phyloP scores from a whole-genome alignment of 1,140 invertebrate species.

The Mactra quadrangularis region DNA sequence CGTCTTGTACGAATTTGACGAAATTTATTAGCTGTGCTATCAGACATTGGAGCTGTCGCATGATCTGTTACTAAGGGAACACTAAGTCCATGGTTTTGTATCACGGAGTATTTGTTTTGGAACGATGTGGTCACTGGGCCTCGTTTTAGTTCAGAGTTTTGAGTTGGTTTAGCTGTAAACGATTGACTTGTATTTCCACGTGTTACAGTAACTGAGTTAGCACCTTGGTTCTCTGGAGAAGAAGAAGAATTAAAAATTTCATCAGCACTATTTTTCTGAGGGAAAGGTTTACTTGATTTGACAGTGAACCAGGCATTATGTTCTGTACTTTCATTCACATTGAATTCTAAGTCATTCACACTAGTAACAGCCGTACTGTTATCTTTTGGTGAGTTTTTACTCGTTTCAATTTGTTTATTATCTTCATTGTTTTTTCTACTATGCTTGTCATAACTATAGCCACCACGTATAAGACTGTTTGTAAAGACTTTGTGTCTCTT shows the following conservation, averaged over 20 bases:
- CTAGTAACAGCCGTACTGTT: slow-evolving; percentile 9
- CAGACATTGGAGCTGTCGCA: neutral
- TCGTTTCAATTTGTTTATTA: neutral
- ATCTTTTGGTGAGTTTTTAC: slow-evolving; percentile 20
- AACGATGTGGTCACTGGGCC: neutral
- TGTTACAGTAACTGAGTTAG: neutral
- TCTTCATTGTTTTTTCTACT: slow-evolving; percentile 8
- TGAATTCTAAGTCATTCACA: slow-evolving; percentile 31
- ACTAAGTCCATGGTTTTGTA: slow-evolving; percentile 8
- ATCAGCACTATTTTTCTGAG: neutral
- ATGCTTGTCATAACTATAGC: slow-evolving; percentile 57
- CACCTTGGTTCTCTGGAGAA: too few relatives aligned
- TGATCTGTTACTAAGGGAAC: neutral
- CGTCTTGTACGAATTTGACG: slow-evolving; percentile 19
- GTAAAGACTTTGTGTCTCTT: slow-evolving; percentile 55
- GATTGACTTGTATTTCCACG: slow-evolving; percentile 8
- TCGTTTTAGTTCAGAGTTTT: neutral
- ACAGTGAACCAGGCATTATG: neutral
- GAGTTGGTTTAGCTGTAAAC: neutral
- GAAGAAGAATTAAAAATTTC: neutral
- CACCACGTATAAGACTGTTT: slow-evolving; percentile 40
- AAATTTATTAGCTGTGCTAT: slow-evolving; percentile 26
- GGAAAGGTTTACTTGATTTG: neutral
- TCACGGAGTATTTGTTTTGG: slow-evolving; percentile 5
- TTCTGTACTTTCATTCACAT: slow-evolving; percentile 18